phyloP scores from a whole-genome alignment of 1,140 invertebrate species.

The Drusus annulatus region DNA sequence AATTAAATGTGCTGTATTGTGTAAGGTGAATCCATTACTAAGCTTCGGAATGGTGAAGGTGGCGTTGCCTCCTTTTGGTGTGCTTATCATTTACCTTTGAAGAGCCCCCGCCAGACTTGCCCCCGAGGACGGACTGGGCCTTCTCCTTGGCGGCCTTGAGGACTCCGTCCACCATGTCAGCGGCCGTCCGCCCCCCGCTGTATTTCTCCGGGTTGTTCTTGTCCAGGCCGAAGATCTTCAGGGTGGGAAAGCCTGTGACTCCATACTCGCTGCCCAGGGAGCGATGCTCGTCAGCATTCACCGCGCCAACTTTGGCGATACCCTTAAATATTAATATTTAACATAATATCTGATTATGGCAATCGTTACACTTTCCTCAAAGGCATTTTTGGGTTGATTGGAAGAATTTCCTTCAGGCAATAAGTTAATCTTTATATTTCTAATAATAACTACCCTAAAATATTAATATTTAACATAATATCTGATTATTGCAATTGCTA shows the following conservation, averaged over 20 bases:
- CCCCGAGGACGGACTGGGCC: slow-evolving; percentile 78
- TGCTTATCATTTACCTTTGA: slow-evolving; percentile 42
- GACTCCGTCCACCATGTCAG: slow-evolving; percentile 88
- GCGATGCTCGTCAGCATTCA: slow-evolving; percentile 93
- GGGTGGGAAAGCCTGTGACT: slow-evolving; percentile 94
- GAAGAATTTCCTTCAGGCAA: too few relatives aligned
- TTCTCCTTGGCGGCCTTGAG: slow-evolving; percentile 81
- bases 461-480: too few relatives aligned
- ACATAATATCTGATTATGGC: too few relatives aligned
- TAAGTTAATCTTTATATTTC: too few relatives aligned
- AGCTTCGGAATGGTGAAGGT: too few relatives aligned
- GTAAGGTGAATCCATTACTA: too few relatives aligned
- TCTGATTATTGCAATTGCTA: too few relatives aligned
- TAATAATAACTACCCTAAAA: too few relatives aligned
- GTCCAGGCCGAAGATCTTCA: slow-evolving; percentile 94
- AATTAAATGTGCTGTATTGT: too few relatives aligned
- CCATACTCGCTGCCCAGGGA: slow-evolving; percentile 86
- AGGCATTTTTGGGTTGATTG: too few relatives aligned
- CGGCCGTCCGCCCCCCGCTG: slow-evolving; percentile 88
- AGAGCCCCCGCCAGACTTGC: slow-evolving; percentile 67
- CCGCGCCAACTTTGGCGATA: slow-evolving; percentile 93
- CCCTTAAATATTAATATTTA: slow-evolving; percentile 73
- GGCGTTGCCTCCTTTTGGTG: too few relatives aligned
- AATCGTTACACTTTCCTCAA: too few relatives aligned
- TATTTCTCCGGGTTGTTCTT: slow-evolving; percentile 92